Conservation (phyloP, 2,113 vertebrate genomes). For the Bombycilla garrulus region DNA sequence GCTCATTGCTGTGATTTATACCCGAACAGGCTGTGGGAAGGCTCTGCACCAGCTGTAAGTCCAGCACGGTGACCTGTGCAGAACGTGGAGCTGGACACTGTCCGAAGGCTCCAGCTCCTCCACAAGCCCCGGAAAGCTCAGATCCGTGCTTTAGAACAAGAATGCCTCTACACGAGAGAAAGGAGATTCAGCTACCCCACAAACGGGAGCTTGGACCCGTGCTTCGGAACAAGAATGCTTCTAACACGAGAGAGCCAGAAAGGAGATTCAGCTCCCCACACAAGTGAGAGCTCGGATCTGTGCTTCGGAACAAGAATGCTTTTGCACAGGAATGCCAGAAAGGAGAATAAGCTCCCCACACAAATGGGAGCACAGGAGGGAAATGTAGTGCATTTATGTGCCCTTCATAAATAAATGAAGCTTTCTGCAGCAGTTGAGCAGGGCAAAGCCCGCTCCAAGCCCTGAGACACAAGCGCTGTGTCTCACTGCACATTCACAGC, state of each 20-base stretch:
- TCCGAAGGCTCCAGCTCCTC: rapidly evolving
- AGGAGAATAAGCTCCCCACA: neutral
- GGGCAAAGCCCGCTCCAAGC: neutral
- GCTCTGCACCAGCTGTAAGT: neutral
- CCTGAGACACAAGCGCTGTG: neutral
- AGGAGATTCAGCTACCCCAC: neutral
- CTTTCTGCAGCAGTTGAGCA: neutral
- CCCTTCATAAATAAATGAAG: neutral
- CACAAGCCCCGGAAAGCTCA: rapidly evolving
- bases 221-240: neutral
- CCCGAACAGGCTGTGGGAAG: neutral
- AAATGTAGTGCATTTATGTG: neutral
- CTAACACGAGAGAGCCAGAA: neutral
- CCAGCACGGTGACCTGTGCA: rapidly evolving
- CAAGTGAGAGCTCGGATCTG: rapidly evolving
- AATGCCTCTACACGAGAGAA: neutral
- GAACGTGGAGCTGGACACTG: rapidly evolving
- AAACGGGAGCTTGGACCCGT: rapidly evolving
- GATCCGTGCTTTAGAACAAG: rapidly evolving
- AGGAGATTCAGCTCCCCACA: neutral
- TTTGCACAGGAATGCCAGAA: neutral
- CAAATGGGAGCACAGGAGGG: neutral
- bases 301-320: neutral
- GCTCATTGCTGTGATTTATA: neutral
- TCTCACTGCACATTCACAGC: neutral